Conservation (phyloP, 2,797 vertebrate genomes). For the Sparidentex hasta region DNA sequence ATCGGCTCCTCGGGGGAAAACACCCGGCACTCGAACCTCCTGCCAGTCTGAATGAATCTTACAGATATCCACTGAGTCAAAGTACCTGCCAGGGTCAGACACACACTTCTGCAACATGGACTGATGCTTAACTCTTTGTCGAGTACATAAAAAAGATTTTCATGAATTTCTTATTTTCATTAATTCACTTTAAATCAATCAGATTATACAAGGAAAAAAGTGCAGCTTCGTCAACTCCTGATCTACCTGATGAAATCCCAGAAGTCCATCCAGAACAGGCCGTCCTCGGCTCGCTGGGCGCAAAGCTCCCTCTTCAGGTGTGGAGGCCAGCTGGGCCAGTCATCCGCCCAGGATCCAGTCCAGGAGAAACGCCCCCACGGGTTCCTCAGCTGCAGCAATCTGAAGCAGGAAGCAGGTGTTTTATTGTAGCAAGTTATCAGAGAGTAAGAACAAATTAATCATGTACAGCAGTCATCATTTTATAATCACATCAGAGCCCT, state of each 20-base stretch:
- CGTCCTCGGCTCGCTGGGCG: constrained; percentile 85
- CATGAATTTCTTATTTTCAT: neutral
- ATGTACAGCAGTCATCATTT: no score
- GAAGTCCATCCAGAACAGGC: constrained; percentile 98
- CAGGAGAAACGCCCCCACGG: constrained; percentile 98
- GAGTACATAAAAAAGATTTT: neutral
- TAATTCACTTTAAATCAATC: neutral
- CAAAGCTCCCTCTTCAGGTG: constrained; percentile 78
- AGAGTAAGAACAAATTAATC: no score
- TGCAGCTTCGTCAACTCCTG: neutral
- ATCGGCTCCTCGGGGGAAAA: constrained; percentile 90
- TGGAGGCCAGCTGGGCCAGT: constrained; percentile 91
- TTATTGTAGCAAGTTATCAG: no score
- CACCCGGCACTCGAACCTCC: constrained; percentile 90
- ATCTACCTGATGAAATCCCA: constrained; percentile 92
- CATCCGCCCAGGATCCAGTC: constrained; percentile 94
- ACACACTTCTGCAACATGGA: neutral
- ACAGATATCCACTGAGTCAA: constrained; percentile 96
- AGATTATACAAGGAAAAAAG: no score
- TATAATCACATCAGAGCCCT: no score
- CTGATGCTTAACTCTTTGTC: no score
- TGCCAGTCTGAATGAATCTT: constrained; percentile 96
- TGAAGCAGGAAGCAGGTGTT: constrained; percentile 53
- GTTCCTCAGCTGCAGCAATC: constrained; percentile 92
- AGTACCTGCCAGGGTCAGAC: constrained; percentile 86